phyloP scores from a whole-genome alignment of 2,888 invertebrate genomes.

The Trilocha varians region DNA sequence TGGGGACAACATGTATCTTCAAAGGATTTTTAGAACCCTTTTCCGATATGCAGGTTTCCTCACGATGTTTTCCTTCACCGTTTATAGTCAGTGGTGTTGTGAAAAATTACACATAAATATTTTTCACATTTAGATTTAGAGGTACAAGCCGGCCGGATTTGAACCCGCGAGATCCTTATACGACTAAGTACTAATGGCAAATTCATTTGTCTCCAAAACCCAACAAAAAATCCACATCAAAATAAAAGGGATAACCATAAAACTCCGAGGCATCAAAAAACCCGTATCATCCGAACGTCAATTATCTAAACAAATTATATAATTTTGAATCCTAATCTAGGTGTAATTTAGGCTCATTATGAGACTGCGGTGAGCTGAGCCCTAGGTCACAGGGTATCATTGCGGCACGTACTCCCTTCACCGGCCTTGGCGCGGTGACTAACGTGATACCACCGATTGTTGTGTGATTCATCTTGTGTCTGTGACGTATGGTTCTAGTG shows the following conservation, averaged over 20 bases:
- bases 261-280: not conserved
- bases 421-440: slow-evolving; percentile 40
- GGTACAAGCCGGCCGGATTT: too few relatives aligned
- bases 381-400: slow-evolving; percentile 33
- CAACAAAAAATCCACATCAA: too few relatives aligned
- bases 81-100: too few relatives aligned
- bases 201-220: too few relatives aligned
- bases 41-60: too few relatives aligned
- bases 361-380: slow-evolving; percentile 19
- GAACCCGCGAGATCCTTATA: too few relatives aligned
- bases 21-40: too few relatives aligned
- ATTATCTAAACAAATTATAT: not conserved
- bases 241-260: not conserved
- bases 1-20: too few relatives aligned
- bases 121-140: too few relatives aligned
- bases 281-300: not conserved
- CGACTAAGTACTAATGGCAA: too few relatives aligned
- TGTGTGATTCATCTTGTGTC: slow-evolving; percentile 28
- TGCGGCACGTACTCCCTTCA: slow-evolving; percentile 52
- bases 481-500: slow-evolving; percentile 8
- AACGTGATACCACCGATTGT: slow-evolving; percentile 36
- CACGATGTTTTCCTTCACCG: too few relatives aligned
- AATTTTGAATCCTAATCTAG: slow-evolving; percentile 1
- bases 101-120: too few relatives aligned
- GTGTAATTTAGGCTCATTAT: slow-evolving; percentile 5